These are phyloP conservation scores for Liopterus haemorrhoidalis DNA, from an alignment of 2,888 invertebrate species.

Conservation along the genomic window DNA sequence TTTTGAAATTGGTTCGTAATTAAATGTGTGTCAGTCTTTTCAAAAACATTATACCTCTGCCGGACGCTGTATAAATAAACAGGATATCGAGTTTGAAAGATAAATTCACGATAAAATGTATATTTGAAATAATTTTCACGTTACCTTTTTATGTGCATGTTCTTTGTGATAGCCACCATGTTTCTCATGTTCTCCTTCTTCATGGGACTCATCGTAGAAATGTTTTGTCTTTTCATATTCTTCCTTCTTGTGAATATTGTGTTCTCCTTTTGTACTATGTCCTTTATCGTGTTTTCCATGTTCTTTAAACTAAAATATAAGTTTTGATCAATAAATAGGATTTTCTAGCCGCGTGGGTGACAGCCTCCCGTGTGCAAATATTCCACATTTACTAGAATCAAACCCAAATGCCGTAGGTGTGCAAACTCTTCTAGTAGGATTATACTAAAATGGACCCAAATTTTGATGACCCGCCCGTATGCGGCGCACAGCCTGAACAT, in stretches of 20 bases:
- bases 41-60: not conserved
- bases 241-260: constrained; percentile 68
- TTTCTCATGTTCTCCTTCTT: constrained; percentile 60
- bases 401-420: too few species aligned
- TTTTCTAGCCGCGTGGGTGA: too few species aligned
- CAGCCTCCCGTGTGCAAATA: too few species aligned
- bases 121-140: not conserved
- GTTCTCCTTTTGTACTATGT: constrained; percentile 68
- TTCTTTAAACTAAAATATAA: constrained; percentile 50
- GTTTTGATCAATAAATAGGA: too few species aligned
- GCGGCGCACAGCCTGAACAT: too few species aligned
- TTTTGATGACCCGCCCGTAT: too few species aligned
- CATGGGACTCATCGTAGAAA: constrained; percentile 69
- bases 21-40: too few species aligned
- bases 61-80: not conserved
- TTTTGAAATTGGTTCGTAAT: too few species aligned
- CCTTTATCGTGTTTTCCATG: constrained; percentile 66
- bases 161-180: constrained; percentile 57
- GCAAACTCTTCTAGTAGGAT: too few species aligned
- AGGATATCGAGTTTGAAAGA: not conserved
- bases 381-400: too few species aligned
- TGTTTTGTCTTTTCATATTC: constrained; percentile 70
- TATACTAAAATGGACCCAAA: too few species aligned
- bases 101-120: constrained; percentile 4
- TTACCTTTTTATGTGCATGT: constrained; percentile 47